A percentile compares a stretch with the other conserved stretches of the same genome.
These are phyloP conservation scores for Lasioglossum marginatum DNA, from an alignment of 2,888 invertebrate species.

Conservation along the genomic window DNA sequence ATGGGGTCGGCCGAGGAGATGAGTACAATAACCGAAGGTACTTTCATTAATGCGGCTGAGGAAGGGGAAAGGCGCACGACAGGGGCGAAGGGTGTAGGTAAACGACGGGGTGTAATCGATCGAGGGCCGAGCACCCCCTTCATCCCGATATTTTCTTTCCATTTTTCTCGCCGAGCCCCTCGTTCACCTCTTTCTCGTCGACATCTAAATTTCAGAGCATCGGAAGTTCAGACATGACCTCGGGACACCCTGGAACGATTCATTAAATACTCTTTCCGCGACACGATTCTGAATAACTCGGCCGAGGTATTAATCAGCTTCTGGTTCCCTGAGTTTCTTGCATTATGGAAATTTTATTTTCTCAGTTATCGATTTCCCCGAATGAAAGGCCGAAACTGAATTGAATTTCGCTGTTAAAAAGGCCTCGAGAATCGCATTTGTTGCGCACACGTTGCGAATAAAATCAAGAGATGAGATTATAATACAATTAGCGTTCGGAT, in stretches of 20 bases:
- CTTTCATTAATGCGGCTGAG: conserved; percentile 58
- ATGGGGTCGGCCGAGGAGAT: conserved; percentile 33
- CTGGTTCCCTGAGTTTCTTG: background rate
- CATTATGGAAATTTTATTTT: background rate
- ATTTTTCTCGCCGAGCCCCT: conserved; percentile 47
- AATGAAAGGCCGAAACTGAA: background rate
- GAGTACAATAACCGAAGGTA: conserved; percentile 60
- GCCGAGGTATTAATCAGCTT: background rate
- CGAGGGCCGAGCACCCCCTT: conserved; percentile 53
- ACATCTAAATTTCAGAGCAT: conserved; percentile 53
- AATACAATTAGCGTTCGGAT: conserved; percentile 5
- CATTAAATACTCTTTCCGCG: background rate
- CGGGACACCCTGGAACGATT: conserved; percentile 12
- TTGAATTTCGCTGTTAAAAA: background rate
- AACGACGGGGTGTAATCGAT: conserved; percentile 62
- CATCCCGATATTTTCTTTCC: conserved; percentile 63
- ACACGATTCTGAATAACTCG: background rate
- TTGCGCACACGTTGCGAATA: background rate
- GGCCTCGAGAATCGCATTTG: background rate
- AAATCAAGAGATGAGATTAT: conserved; percentile 2
- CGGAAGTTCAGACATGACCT: conserved; percentile 9
- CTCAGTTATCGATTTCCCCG: background rate
- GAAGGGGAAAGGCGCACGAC: conserved; percentile 46
- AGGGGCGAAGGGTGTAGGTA: conserved; percentile 61
- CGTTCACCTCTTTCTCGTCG: conserved; percentile 11